These are phyloP conservation scores for Ovis aries DNA, from an alignment of 2,113 vertebrate genomes.

Conservation along the genomic window DNA sequence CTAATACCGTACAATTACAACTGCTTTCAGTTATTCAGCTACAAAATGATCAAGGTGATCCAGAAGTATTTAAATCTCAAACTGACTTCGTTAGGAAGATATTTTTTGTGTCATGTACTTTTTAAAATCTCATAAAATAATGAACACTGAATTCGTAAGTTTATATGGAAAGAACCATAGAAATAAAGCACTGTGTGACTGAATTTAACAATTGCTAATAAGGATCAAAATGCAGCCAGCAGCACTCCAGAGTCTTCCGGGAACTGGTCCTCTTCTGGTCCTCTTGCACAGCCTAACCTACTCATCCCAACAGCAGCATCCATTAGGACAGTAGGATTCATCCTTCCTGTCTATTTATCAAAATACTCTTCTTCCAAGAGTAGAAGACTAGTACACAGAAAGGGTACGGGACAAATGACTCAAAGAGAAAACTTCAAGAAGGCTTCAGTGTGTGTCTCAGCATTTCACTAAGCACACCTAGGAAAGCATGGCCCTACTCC, in stretches of 20 bases:
- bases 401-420: background rate
- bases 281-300: background rate
- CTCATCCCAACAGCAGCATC: background rate
- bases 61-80: slow-evolving; percentile 12
- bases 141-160: background rate
- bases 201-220: background rate
- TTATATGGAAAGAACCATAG: background rate
- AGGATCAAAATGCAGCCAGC: background rate
- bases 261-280: background rate
- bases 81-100: background rate
- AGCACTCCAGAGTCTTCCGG: background rate
- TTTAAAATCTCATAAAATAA: background rate
- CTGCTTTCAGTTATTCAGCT: background rate
- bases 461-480: background rate
- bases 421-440: background rate
- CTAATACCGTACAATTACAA: background rate
- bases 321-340: background rate
- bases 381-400: background rate
- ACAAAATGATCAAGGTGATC: background rate
- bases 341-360: background rate
- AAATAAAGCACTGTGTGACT: background rate
- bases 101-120: background rate
- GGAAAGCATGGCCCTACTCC: background rate
- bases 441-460: background rate
- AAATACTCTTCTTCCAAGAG: background rate